phyloP scores from a whole-genome alignment of 2,113 vertebrate species.

The Dendrocopos noguchii region DNA sequence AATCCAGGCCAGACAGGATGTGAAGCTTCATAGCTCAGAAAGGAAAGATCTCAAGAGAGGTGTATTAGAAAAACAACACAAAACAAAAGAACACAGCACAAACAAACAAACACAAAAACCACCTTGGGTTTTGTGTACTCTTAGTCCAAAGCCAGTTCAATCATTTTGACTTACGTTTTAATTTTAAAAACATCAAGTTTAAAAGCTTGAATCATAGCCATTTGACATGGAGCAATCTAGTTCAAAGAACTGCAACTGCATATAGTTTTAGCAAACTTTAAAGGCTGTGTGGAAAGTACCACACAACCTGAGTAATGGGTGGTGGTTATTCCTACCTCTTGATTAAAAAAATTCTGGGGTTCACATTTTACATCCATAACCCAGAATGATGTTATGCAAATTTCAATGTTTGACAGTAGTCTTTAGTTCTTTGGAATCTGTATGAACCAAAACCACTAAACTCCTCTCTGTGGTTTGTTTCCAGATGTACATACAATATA shows the following conservation, averaged over 20 bases:
- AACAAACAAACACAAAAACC: not conserved
- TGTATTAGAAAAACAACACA: not conserved
- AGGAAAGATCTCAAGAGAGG: not conserved
- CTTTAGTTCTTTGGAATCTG: constrained; percentile 16
- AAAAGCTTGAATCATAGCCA: not conserved
- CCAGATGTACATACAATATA: constrained; percentile 27
- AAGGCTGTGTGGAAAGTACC: not conserved
- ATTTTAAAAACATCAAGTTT: not conserved
- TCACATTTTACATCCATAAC: not conserved
- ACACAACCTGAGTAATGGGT: not conserved
- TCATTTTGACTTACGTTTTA: not conserved
- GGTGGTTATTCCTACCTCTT: not conserved
- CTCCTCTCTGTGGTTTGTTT: constrained; percentile 46
- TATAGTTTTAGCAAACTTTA: not conserved
- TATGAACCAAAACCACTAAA: constrained; percentile 20
- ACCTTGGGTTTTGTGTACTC: not conserved
- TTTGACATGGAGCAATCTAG: not conserved
- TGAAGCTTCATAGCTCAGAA: not conserved
- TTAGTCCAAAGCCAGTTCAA: not conserved
- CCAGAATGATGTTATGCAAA: not conserved
- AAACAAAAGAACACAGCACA: not conserved
- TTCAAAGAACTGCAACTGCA: not conserved
- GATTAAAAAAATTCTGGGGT: not conserved
- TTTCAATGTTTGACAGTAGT: constrained; percentile 28
- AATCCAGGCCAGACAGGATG: not conserved